phyloP scores from a whole-genome alignment of 2,113 vertebrate genomes.

The Lathamus discolor region DNA sequence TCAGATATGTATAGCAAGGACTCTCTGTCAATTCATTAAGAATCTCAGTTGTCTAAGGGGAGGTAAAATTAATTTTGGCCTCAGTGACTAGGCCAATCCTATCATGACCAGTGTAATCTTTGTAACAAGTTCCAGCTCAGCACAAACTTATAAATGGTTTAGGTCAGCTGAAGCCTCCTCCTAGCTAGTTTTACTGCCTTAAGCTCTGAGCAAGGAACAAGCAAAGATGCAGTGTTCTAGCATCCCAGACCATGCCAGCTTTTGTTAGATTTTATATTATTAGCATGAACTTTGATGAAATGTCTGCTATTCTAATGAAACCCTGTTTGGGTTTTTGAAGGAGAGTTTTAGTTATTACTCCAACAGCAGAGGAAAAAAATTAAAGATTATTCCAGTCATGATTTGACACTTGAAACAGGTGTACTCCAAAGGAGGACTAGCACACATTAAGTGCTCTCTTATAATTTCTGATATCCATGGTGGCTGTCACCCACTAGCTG shows the following conservation, averaged over 20 bases:
- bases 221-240: background rate
- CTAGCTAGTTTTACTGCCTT: background rate
- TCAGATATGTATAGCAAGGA: background rate
- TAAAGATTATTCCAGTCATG: slow-evolving; percentile 41
- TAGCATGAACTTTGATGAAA: background rate
- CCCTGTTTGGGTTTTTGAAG: slow-evolving; percentile 36
- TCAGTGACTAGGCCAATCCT: background rate
- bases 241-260: background rate
- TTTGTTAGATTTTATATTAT: background rate
- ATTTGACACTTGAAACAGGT: slow-evolving; percentile 62
- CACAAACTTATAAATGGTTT: background rate
- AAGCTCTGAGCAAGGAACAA: background rate
- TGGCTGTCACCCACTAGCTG: slow-evolving; percentile 63
- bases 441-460: slow-evolving; percentile 55
- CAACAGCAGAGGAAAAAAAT: background rate
- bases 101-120: background rate
- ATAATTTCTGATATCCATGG: slow-evolving; percentile 62
- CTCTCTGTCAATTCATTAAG: background rate
- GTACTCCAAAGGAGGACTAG: slow-evolving; percentile 46
- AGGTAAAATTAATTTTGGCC: background rate
- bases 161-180: background rate
- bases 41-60: background rate
- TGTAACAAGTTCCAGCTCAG: background rate
- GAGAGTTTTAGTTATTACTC: slow-evolving; percentile 14
- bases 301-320: background rate